Conservation (phyloP, 2,113 vertebrate species). For the Hymenochirus boettgeri region DNA sequence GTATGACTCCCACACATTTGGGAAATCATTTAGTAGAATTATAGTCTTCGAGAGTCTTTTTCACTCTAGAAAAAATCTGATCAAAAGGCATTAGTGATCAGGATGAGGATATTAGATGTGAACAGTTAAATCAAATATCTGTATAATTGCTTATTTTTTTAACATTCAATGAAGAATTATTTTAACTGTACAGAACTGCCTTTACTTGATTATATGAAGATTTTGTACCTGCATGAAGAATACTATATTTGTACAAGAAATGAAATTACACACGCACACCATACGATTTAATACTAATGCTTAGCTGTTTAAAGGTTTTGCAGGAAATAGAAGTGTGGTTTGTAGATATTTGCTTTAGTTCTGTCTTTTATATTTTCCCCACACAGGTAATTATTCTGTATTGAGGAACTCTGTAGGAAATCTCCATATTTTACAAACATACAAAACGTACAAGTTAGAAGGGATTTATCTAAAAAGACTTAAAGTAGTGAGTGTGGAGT, state of each 20-base stretch:
- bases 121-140: constrained; percentile 29
- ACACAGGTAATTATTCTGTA: not conserved
- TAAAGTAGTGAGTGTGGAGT: not conserved
- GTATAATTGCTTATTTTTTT: not conserved
- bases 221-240: too few relatives aligned
- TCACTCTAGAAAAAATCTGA: constrained; percentile 50
- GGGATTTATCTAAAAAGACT: not conserved
- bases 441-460: not conserved
- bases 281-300: not conserved
- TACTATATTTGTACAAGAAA: too few relatives aligned
- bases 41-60: constrained; percentile 46
- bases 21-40: constrained; percentile 50
- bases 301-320: not conserved
- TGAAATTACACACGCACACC: too few relatives aligned
- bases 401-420: not conserved
- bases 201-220: too few relatives aligned
- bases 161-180: too few relatives aligned
- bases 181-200: too few relatives aligned
- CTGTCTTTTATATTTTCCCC: not conserved
- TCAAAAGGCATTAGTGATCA: constrained; percentile 48
- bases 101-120: constrained; percentile 32
- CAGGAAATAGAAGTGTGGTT: not conserved
- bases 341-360: not conserved
- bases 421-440: constrained; percentile 7
- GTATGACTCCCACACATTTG: constrained; percentile 36